Conservation (phyloP, 1,140 invertebrate species). For the Papilio machaon region DNA sequence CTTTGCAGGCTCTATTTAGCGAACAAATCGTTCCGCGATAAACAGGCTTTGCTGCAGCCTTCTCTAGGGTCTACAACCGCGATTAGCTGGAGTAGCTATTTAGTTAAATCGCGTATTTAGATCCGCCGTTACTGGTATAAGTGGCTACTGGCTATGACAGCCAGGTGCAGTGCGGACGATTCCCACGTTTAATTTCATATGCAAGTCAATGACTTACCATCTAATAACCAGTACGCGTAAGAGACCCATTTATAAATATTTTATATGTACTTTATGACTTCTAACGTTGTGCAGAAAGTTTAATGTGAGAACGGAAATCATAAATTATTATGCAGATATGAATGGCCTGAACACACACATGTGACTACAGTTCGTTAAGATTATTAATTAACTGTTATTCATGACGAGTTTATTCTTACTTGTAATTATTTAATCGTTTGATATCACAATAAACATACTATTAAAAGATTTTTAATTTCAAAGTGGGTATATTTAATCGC, state of each 20-base stretch:
- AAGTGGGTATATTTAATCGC: too few relatives aligned
- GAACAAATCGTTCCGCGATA: constrained; percentile 73
- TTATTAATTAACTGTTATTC: not conserved
- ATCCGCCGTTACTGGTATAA: constrained; percentile 58
- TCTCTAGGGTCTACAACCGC: constrained; percentile 60
- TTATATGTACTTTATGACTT: constrained; percentile 7
- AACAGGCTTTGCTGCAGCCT: constrained; percentile 65
- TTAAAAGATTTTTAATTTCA: too few relatives aligned
- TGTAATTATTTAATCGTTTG: not conserved
- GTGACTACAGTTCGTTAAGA: not conserved
- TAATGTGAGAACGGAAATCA: not conserved
- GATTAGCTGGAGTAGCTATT: constrained; percentile 65
- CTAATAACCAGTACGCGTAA: not conserved
- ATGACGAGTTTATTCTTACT: not conserved
- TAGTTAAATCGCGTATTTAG: constrained; percentile 65
- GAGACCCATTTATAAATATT: not conserved
- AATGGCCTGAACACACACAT: not conserved
- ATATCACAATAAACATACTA: too few relatives aligned
- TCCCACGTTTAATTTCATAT: constrained; percentile 22
- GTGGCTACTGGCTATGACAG: constrained; percentile 42
- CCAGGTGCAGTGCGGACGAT: not conserved
- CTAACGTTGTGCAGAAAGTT: not conserved
- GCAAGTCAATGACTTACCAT: constrained; percentile 18
- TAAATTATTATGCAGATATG: not conserved
- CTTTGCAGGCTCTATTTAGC: constrained; percentile 67